A percentile compares a stretch with the other conserved stretches of the same genome.
Conservation (phyloP, 1,140 invertebrate genomes). For the Hetaerina americana region DNA sequence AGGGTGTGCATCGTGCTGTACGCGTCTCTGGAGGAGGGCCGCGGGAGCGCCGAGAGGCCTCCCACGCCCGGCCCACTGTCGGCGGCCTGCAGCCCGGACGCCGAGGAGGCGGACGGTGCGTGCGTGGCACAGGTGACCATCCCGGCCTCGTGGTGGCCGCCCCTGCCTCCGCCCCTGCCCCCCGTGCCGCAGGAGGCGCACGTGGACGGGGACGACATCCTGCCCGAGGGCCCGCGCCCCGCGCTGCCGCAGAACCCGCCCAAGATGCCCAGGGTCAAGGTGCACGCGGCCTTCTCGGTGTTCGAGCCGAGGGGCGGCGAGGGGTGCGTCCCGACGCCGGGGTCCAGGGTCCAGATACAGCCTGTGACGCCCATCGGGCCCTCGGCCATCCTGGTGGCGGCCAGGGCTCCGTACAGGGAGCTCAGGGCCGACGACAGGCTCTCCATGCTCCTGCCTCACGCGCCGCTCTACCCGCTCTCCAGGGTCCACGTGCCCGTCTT, state of each 20-base stretch:
- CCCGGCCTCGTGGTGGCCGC: slow-evolving; percentile 79
- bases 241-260: slow-evolving; percentile 27
- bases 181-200: background rate
- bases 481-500: slow-evolving; percentile 75
- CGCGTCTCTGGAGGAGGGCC: slow-evolving; percentile 40
- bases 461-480: slow-evolving; percentile 74
- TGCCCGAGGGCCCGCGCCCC: slow-evolving; percentile 6
- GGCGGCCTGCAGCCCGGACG: slow-evolving; percentile 74
- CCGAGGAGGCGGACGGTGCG: slow-evolving; percentile 77
- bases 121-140: slow-evolving; percentile 72
- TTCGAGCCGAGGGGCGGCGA: slow-evolving; percentile 45
- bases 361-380: slow-evolving; percentile 52
- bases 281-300: slow-evolving; percentile 70
- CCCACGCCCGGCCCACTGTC: slow-evolving; percentile 36
- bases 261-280: slow-evolving; percentile 52
- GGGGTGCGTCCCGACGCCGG: slow-evolving; percentile 16
- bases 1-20: slow-evolving; percentile 61
- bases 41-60: slow-evolving; percentile 13
- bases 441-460: slow-evolving; percentile 73
- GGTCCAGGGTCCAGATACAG: slow-evolving; percentile 61
- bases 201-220: background rate
- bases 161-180: slow-evolving; percentile 36
- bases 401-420: slow-evolving; percentile 67
- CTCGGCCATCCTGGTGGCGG: slow-evolving; percentile 54
- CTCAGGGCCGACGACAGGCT: slow-evolving; percentile 63